Evolutionary conservation across 1,140 invertebrate genomes (phyloP).

Genomic region (Euwallacea similis): DNA sequence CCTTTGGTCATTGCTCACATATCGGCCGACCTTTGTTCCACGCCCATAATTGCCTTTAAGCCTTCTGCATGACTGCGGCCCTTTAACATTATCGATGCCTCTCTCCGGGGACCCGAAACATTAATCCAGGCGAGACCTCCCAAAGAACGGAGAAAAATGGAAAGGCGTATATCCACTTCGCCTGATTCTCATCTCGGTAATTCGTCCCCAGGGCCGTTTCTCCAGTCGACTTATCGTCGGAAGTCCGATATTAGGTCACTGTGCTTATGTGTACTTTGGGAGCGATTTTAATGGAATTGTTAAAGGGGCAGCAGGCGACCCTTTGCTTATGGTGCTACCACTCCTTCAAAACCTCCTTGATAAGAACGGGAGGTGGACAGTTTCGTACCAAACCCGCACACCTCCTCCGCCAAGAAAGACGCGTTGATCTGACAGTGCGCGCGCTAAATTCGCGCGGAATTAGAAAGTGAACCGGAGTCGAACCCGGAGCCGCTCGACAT

Average conservation of each 20-base stretch:
- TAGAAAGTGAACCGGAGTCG: conserved; percentile 32
- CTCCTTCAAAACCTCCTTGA: not conserved
- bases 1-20: too few species aligned
- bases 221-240: not conserved
- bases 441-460: conserved; percentile 21
- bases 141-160: not conserved
- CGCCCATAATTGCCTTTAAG: not conserved
- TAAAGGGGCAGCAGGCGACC: not conserved
- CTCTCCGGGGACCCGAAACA: not conserved
- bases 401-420: not conserved
- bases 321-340: not conserved
- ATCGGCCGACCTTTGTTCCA: too few species aligned
- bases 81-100: not conserved
- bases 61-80: not conserved
- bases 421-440: conserved; percentile 8
- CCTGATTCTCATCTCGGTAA: conserved; percentile 2
- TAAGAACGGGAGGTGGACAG: not conserved
- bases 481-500: conserved; percentile 25
- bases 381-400: not conserved
- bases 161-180: not conserved
- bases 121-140: too few species aligned
- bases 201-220: conserved; percentile 11
- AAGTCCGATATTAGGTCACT: conserved; percentile 11
- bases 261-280: not conserved
- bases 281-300: conserved; percentile 6